Evolutionary conservation across 2,797 vertebrate genomes (phyloP), one percentile per base, ranked within the genome.

Genomic region (Babyrousa celebensis): DNA sequence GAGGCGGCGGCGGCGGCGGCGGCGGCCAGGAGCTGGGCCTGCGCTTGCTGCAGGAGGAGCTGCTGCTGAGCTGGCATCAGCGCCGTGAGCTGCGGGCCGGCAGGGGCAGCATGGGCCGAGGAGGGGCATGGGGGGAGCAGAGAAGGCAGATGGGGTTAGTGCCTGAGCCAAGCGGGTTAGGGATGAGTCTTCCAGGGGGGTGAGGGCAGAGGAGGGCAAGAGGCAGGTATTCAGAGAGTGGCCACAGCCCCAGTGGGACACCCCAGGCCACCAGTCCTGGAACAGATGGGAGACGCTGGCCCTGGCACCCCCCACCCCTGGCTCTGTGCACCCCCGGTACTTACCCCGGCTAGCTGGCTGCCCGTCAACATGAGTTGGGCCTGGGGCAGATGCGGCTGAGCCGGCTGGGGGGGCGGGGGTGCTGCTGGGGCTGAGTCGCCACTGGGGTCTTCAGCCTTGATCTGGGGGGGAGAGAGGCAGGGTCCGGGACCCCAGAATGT

Each of bases 1-100:
- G 99, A 99, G 25, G 98, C 99, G 17, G 99, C 99, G 6, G 99
- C 99, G 23, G 99, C 99, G 36, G 36, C 99, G 54, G 99, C 99
- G 98, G 99, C 99, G 98, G 99, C 99, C 97, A 99, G 98, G 96
- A 99, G 99, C 98, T 99, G 99, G 29, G 99, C 99, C 98, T 99
- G 99, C 86, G 99, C 99, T 98, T 99, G 99, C 98, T 99, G 99
- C 95, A 99, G 98, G 94, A 99, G 98, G 95, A 99, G 93, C 98
- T 99, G 99, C 98, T 99, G 99, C 98, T 99, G 99, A 1, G 99
- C 99, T 0, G 99, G 99, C 98, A 99, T 99, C 97, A 99, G 99
- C 62, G 99, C 99, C 12, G 99, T 99, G 96, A 99, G 98, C 99
- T 99, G 98, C n/a, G 58, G 78, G 67, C 77, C 9, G 85, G 58